phyloP scores from a whole-genome alignment of 2,888 invertebrate species.

The Synanthedon tipuliformis region DNA sequence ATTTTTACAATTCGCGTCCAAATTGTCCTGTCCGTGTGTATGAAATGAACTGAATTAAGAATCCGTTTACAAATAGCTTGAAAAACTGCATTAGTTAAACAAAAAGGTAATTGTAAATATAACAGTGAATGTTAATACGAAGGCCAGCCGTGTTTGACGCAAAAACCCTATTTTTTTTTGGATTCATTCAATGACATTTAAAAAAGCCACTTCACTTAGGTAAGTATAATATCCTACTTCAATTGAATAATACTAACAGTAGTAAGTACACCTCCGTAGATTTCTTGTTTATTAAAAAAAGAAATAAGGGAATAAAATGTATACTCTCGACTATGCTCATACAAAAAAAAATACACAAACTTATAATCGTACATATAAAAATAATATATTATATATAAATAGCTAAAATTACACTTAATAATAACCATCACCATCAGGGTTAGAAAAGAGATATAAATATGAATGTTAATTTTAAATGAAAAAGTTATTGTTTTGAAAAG shows the following conservation, averaged over 20 bases:
- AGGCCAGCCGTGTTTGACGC: constrained; percentile 27
- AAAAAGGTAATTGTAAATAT: constrained; percentile 1
- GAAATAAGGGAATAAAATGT: constrained; percentile 1
- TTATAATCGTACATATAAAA: constrained; percentile 1
- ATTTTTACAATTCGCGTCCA: too few species aligned
- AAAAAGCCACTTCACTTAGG: constrained; percentile 17
- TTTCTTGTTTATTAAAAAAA: too few species aligned
- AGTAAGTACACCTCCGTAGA: constrained; percentile 11
- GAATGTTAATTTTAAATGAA: not conserved
- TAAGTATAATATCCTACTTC: constrained; percentile 5
- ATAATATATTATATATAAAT: not conserved
- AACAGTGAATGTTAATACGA: constrained; percentile 37
- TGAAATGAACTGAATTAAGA: too few species aligned
- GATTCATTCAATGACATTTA: constrained; percentile 40
- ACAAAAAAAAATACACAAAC: constrained; percentile 12
- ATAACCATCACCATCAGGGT: not conserved
- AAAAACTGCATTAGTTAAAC: too few species aligned
- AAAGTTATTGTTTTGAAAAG: not conserved
- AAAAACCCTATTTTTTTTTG: constrained; percentile 34
- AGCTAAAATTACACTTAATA: not conserved
- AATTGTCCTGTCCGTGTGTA: too few species aligned
- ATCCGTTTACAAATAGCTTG: too few species aligned
- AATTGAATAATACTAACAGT: not conserved
- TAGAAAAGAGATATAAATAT: not conserved
- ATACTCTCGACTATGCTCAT: too few species aligned